Conservation (phyloP, 2,888 invertebrate genomes). For the Mythimna vitellina region DNA sequence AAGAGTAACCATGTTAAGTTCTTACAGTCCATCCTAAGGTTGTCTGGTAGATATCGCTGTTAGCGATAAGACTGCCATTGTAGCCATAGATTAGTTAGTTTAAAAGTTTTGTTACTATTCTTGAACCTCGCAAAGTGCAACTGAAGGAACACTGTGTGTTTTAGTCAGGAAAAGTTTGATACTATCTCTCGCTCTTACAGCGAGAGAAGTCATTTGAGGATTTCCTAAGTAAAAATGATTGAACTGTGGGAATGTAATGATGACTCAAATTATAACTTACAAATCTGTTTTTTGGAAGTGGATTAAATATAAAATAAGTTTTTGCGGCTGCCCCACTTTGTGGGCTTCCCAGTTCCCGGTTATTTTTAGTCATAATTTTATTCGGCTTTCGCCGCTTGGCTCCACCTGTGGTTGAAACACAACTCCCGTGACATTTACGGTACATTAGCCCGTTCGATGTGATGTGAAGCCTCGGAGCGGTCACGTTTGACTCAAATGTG, state of each 20-base stretch:
- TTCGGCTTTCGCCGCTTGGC: neutral
- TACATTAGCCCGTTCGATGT: constrained; percentile 38
- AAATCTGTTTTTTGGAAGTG: neutral
- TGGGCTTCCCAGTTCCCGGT: neutral
- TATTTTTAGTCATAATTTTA: neutral
- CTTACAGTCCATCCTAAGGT: no score
- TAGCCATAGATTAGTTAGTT: no score
- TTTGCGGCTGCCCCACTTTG: neutral
- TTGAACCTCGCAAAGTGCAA: no score
- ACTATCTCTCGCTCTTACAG: no score
- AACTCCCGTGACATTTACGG: constrained; percentile 56
- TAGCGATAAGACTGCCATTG: no score
- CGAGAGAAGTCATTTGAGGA: no score
- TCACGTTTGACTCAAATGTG: constrained; percentile 34
- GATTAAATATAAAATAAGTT: neutral
- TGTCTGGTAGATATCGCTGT: no score
- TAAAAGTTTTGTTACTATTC: no score
- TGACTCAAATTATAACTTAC: neutral
- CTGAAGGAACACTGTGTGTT: no score
- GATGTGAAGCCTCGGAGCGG: constrained; percentile 36
- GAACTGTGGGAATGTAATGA: neutral
- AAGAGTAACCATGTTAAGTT: no score
- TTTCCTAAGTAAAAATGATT: no score
- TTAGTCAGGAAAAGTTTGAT: no score
- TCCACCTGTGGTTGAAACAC: constrained; percentile 46